Percentiles rank a stretch among this genome's conserved stretches.
Conservation (phyloP, 92 coral and sea anemone genomes). For the Isaurus tuberculatus region DNA sequence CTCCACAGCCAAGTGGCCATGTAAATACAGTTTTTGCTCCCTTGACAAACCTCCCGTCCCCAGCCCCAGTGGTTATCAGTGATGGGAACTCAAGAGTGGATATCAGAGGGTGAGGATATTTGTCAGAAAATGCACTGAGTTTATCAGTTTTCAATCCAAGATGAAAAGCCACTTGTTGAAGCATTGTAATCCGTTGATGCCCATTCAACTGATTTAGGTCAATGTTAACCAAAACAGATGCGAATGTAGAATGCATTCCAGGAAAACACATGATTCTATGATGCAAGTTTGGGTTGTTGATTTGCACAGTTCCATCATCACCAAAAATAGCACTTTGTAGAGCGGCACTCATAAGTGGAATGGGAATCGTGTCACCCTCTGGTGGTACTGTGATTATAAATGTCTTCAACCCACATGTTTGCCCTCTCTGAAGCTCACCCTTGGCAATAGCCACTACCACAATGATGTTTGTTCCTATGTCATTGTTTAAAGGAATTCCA, state of each 20-base stretch:
- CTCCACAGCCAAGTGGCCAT: conserved; percentile 94
- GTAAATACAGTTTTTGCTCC: conserved; percentile 80
- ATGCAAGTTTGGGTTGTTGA: conserved; percentile 27
- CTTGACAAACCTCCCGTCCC: conserved; percentile 80
- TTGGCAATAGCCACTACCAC: conserved; percentile 83
- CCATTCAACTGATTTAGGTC: conserved; percentile 73
- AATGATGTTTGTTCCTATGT: conserved; percentile 74
- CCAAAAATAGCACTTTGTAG: conserved; percentile 33
- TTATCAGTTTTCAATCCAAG: conserved; percentile 59
- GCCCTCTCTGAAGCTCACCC: conserved; percentile 61
- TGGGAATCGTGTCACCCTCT: conserved; percentile 19
- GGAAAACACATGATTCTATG: conserved; percentile 67
- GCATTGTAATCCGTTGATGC: conserved; percentile 60
- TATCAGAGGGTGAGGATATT: conserved; percentile 69
- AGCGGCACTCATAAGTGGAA: conserved; percentile 48
- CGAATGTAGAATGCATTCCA: conserved; percentile 73
- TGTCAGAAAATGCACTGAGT: conserved; percentile 70
- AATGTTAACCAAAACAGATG: conserved; percentile 66
- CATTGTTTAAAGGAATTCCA: conserved; percentile 86
- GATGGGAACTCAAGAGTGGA: conserved; percentile 76
- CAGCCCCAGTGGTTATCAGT: conserved; percentile 84
- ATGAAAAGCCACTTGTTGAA: conserved; percentile 64
- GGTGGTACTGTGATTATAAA: conserved; percentile 73
- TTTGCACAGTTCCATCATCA: conserved; percentile 34
- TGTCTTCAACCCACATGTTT: conserved; percentile 85